phyloP scores from a whole-genome alignment of 2,888 invertebrate genomes.

The Odontocolon sp. region DNA sequence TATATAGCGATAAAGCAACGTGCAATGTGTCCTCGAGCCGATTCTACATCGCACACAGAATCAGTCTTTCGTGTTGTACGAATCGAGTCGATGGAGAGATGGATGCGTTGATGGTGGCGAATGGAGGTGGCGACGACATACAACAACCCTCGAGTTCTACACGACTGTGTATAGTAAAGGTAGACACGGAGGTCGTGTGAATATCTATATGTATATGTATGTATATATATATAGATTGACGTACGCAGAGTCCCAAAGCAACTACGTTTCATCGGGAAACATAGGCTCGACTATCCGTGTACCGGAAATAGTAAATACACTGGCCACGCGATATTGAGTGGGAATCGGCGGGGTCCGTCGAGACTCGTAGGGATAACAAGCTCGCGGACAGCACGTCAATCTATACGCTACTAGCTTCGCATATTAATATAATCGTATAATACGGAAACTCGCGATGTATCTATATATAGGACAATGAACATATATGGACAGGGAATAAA shows the following conservation, averaged over 20 bases:
- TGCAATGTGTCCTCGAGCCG: constrained; percentile 39
- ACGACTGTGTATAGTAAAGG: not conserved
- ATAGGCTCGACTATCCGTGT: constrained; percentile 59
- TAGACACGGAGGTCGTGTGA: not conserved
- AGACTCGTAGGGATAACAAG: constrained; percentile 63
- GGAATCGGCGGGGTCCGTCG: constrained; percentile 63
- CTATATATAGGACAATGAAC: too few relatives aligned
- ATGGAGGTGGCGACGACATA: constrained; percentile 48
- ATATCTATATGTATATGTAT: not conserved
- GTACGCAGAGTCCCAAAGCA: constrained; percentile 39
- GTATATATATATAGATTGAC: constrained; percentile 11
- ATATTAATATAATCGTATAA: too few relatives aligned
- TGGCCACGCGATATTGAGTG: constrained; percentile 61
- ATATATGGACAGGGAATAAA: too few relatives aligned
- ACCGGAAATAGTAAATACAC: constrained; percentile 72
- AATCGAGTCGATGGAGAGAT: not conserved
- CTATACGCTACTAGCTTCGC: too few relatives aligned
- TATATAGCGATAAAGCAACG: not conserved
- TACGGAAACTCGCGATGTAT: too few relatives aligned
- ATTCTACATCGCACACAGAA: constrained; percentile 29
- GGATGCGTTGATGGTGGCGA: not conserved
- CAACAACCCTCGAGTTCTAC: constrained; percentile 56
- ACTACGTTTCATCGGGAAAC: constrained; percentile 54
- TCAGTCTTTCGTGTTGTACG: constrained; percentile 32
- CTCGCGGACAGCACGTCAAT: constrained; percentile 42